Percentiles rank a stretch among this genome's conserved stretches.
Evolutionary conservation across 1,140 invertebrate species (phyloP).

Genomic region (Drosophila punjabiensis): DNA sequence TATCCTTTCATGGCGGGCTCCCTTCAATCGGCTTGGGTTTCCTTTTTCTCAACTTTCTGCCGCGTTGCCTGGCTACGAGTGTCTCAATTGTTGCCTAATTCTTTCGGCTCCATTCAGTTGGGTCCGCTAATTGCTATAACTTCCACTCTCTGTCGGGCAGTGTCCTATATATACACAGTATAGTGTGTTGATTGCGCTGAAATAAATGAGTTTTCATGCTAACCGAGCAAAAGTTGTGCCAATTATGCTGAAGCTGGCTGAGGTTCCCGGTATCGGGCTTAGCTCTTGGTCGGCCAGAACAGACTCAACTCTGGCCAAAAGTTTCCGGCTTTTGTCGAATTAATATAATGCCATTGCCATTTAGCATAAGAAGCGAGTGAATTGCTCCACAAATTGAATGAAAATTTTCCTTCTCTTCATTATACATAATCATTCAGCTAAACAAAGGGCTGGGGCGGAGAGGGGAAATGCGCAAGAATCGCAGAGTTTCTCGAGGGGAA

Average conservation of each 20-base stretch:
- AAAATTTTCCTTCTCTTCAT: constrained; percentile 39
- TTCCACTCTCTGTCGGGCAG: constrained; percentile 34
- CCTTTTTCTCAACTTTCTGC: constrained; percentile 13
- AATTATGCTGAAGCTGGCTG: constrained; percentile 48
- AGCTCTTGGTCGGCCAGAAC: constrained; percentile 9
- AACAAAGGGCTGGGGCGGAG: constrained; percentile 4
- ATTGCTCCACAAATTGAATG: constrained; percentile 58
- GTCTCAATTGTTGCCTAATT: constrained; percentile 41
- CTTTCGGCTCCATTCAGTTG: constrained; percentile 41
- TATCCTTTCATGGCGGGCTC: constrained; percentile 21
- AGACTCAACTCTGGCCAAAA: constrained; percentile 20
- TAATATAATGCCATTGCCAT: constrained; percentile 56
- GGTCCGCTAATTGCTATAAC: constrained; percentile 61
- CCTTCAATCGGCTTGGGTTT: constrained; percentile 10
- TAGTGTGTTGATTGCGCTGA: constrained; percentile 40
- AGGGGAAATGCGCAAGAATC: constrained; percentile 15
- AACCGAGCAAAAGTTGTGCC: constrained; percentile 50
- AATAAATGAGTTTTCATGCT: constrained; percentile 67
- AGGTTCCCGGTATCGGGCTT: constrained; percentile 4
- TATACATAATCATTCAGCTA: constrained; percentile 40
- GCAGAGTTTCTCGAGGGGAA: not conserved
- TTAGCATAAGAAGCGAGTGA: constrained; percentile 56
- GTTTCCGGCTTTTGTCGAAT: constrained; percentile 45
- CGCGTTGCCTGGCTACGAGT: constrained; percentile 30
- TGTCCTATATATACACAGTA: constrained; percentile 13